Conservation (phyloP, 2,797 vertebrate species). For the Oreochromis mossambicus region DNA sequence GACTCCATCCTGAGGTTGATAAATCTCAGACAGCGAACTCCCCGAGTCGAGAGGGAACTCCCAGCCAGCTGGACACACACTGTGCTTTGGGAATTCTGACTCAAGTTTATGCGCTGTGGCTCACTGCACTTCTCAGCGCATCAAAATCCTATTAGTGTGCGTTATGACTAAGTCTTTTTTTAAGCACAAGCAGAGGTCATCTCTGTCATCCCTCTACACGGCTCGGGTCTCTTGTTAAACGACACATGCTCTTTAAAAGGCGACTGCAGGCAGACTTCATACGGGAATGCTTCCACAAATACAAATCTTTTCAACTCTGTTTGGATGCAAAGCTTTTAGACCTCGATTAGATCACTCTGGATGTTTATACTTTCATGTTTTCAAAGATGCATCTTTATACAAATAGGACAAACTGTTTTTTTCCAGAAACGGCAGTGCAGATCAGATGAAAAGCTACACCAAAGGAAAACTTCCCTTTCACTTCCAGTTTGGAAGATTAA, state of each 20-base stretch:
- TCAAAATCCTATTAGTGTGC: conserved; percentile 10
- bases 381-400: background rate
- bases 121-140: conserved; percentile 3
- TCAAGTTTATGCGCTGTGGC: background rate
- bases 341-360: background rate
- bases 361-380: background rate
- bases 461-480: conserved; percentile 25
- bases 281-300: background rate
- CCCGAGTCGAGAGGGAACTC: conserved; percentile 28
- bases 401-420: background rate
- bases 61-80: conserved; percentile 41
- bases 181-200: background rate
- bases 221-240: conserved; percentile 4
- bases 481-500: conserved; percentile 17
- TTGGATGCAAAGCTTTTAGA: background rate
- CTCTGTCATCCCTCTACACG: background rate
- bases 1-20: conserved; percentile 29
- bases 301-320: background rate
- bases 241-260: conserved; percentile 21
- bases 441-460: background rate
- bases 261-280: background rate
- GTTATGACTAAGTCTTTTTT: conserved; percentile 1
- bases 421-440: background rate
- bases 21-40: conserved; percentile 8
- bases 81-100: conserved; percentile 3